Percentiles rank a stretch among this genome's conserved stretches.
Conservation (phyloP, 2,888 invertebrate genomes). For the Gandaritis pyraliata region DNA sequence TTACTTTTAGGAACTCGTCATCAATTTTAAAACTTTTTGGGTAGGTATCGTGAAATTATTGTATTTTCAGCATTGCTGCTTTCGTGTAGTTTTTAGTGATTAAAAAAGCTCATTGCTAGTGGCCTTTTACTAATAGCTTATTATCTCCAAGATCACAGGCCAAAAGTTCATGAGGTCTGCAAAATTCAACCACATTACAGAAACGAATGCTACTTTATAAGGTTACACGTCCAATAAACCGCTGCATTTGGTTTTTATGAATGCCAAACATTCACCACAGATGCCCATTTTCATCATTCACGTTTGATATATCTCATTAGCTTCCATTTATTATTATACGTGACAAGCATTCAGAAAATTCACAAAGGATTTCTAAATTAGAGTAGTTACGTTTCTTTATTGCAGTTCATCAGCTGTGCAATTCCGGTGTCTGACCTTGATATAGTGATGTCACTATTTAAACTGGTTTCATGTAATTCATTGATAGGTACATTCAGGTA, state of each 20-base stretch:
- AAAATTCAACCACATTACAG: slow-evolving; percentile 9
- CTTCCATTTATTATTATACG: not conserved
- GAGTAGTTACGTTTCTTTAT: not conserved
- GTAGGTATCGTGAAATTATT: not conserved
- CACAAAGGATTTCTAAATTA: slow-evolving; percentile 2
- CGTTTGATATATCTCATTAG: not conserved
- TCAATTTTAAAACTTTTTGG: no score
- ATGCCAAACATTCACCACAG: slow-evolving; percentile 26
- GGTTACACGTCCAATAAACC: slow-evolving; percentile 27
- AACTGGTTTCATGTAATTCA: not conserved
- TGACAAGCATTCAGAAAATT: slow-evolving; percentile 20
- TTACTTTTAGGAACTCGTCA: no score
- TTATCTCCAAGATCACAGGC: slow-evolving; percentile 2
- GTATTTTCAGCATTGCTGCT: not conserved
- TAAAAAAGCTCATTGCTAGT: not conserved
- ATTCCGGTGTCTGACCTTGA: slow-evolving; percentile 1
- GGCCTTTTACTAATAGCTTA: not conserved
- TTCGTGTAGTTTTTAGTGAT: not conserved
- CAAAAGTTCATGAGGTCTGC: slow-evolving; percentile 20
- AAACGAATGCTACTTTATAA: slow-evolving; percentile 14
- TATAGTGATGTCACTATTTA: slow-evolving; percentile 2
- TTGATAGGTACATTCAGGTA: no score
- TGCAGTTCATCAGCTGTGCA: not conserved
- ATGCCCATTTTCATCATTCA: slow-evolving; percentile 21
- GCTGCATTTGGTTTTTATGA: slow-evolving; percentile 20